Evolutionary conservation across 2,888 invertebrate species (phyloP), one percentile per base, ranked within the genome.

Genomic region (Perithous albicinctus): DNA sequence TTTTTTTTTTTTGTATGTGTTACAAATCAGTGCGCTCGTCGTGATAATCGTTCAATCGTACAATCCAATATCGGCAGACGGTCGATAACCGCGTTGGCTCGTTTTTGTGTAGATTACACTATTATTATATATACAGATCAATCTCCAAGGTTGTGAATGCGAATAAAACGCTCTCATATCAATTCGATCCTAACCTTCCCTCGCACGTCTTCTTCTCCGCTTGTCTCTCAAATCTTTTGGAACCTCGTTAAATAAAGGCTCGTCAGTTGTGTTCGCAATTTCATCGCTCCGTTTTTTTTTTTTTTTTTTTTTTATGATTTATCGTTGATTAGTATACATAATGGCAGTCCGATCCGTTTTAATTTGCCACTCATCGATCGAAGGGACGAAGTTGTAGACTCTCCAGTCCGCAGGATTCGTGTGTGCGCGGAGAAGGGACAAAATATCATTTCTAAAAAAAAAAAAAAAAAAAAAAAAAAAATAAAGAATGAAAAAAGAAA

Each of bases 11-110:
- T 79, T 74, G 78, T 69, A 87, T 84, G 87, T 88, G 87, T 86
- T 91, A 91, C 90, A 90, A 90, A 91, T 90, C 89, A 89, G 90
- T 91, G 91, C 90, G 89, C 88, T 90, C 89, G 86, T 88, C 88
- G 87, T 89, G 88, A 82, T 82, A 82, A 78, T 82, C 82, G 78
- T 69, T 78, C 88, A 89, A 89, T 89, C 86, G 87, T 90, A 89
- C 88, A 89, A 89, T 90, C 87, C 88, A 90, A 88, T 85, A 86
- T 74, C 64, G 61, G 54, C 76, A 67, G 64, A 48, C 72, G 76
- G 76, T 72, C 18, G 32, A 80, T 73, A 54, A 56, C 61, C 76
- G 26, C 54, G 72, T 12, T 86, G 87, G 86, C 86, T 88, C 85
- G 84, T 88, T n/a, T 70, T 78, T 51, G 64, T 73, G 73, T 74